Conservation (phyloP, 2,888 invertebrate genomes). For the Andrena fulva region DNA sequence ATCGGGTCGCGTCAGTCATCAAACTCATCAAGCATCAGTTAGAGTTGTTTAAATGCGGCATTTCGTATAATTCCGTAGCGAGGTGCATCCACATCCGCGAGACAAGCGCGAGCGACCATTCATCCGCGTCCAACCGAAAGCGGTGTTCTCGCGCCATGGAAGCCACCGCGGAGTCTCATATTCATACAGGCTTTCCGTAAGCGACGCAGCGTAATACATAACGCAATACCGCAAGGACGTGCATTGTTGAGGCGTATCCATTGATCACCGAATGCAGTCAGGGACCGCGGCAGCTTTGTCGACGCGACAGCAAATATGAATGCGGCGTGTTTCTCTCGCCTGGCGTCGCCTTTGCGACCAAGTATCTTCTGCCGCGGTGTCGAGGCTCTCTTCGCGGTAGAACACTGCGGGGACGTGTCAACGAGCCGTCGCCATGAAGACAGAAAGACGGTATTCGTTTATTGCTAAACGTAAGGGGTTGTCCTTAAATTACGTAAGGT, state of each 20-base stretch:
- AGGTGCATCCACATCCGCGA: not conserved
- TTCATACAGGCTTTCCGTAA: slow-evolving; percentile 6
- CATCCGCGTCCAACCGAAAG: slow-evolving; percentile 22
- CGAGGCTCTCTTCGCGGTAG: not conserved
- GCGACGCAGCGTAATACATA: slow-evolving; percentile 55
- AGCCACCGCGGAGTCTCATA: not conserved
- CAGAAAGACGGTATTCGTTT: not conserved
- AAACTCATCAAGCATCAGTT: too few relatives aligned
- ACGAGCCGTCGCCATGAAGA: not conserved
- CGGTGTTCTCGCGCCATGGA: slow-evolving; percentile 50
- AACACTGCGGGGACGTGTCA: not conserved
- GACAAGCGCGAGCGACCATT: slow-evolving; percentile 10
- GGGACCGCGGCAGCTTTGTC: slow-evolving; percentile 32
- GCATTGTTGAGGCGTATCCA: slow-evolving; percentile 69
- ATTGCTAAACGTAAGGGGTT: not conserved
- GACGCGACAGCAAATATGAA: slow-evolving; percentile 32
- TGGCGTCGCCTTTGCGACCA: slow-evolving; percentile 13
- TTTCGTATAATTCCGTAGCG: not conserved
- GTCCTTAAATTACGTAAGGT: too few relatives aligned
- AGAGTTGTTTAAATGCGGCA: too few relatives aligned
- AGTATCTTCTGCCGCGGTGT: slow-evolving; percentile 10
- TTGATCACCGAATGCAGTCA: slow-evolving; percentile 69
- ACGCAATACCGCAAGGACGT: slow-evolving; percentile 68
- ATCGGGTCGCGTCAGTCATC: too few relatives aligned
- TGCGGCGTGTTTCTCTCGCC: slow-evolving; percentile 13